Evolutionary conservation across 2,888 invertebrate species (phyloP).

Genomic region (Ctena decussata): DNA sequence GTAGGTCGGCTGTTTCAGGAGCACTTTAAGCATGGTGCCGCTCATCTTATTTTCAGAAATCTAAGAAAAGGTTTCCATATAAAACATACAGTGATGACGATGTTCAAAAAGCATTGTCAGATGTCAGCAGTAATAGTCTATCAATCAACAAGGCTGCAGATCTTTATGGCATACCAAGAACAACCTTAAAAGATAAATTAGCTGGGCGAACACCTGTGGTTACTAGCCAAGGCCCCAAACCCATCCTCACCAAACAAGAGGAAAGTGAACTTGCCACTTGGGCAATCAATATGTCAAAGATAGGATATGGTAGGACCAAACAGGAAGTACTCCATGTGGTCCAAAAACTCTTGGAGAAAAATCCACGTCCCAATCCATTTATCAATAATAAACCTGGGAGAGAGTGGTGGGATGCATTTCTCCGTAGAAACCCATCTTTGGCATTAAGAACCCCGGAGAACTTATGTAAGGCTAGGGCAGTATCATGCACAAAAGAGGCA

Average conservation of each 20-base stretch:
- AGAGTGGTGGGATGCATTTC: slow-evolving; percentile 16
- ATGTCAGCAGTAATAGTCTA: too few species aligned
- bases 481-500: neutral
- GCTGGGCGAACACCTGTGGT: slow-evolving; percentile 11
- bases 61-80: too few species aligned
- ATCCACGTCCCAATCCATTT: slow-evolving; percentile 21
- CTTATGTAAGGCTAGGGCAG: slow-evolving; percentile 32
- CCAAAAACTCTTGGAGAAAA: slow-evolving; percentile 16
- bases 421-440: neutral
- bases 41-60: too few species aligned
- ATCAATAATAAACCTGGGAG: slow-evolving; percentile 26
- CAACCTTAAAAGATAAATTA: slow-evolving; percentile 35
- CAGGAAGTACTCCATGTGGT: slow-evolving; percentile 11
- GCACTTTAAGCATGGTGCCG: too few species aligned
- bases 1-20: too few species aligned
- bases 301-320: slow-evolving; percentile 26
- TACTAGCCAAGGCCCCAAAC: neutral
- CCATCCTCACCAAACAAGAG: neutral
- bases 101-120: too few species aligned
- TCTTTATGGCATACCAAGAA: slow-evolving; percentile 15
- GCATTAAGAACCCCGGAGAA: slow-evolving; percentile 1
- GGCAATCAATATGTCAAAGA: slow-evolving; percentile 19
- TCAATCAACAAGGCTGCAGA: slow-evolving; percentile 18
- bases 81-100: too few species aligned
- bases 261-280: neutral